Conservation (phyloP, 30 jellyfish, hydroid and myxozoan genomes). For the Mastigias papua region DNA sequence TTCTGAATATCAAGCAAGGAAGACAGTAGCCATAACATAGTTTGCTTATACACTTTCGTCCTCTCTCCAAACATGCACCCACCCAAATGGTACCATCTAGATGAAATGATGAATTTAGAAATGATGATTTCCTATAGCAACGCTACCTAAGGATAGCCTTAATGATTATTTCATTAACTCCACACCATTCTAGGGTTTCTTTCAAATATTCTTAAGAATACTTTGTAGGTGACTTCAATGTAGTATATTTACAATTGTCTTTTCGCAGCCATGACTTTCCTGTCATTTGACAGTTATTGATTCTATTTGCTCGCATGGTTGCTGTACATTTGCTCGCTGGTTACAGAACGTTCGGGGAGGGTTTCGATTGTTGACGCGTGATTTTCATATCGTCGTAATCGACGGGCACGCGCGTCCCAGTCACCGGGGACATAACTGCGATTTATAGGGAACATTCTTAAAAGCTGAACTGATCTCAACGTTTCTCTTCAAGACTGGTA, state of each 20-base stretch:
- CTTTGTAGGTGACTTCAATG: not conserved
- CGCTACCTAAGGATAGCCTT: conserved; percentile 7
- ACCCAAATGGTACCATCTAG: not conserved
- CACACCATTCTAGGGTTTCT: not conserved
- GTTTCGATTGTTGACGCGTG: not conserved
- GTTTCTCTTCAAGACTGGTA: no score
- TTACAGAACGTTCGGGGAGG: no score
- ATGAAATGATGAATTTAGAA: not conserved
- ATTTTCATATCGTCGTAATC: no score
- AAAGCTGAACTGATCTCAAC: no score
- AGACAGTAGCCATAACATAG: no score
- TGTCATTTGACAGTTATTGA: conserved; percentile 3
- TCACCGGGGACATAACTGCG: no score
- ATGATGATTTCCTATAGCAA: not conserved
- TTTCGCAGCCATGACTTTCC: not conserved
- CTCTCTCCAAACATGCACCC: not conserved
- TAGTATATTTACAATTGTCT: not conserved
- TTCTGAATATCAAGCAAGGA: no score
- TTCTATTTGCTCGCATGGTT: not conserved
- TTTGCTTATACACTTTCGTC: no score
- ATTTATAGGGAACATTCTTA: no score
- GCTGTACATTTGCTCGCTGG: not conserved
- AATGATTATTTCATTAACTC: not conserved
- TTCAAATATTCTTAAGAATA: not conserved
- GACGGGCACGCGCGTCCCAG: no score